Evolutionary conservation across 2,888 invertebrate genomes (phyloP), one percentile per base, ranked within the genome.

Genomic region (Troglohyphantes excavatus): DNA sequence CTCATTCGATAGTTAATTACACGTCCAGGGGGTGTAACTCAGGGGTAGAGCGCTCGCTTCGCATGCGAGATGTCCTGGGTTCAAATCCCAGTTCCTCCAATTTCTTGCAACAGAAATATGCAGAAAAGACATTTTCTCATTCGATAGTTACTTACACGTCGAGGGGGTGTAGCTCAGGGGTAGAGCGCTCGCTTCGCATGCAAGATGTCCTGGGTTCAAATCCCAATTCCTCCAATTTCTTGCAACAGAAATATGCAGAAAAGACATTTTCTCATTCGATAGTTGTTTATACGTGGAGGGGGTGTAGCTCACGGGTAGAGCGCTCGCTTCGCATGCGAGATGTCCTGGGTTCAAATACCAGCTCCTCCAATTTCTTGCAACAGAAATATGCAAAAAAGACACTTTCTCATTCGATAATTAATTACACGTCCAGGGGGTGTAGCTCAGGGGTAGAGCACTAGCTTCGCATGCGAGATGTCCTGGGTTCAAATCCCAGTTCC

Each of bases 301-400:
- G 63, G 63, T 63, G 63, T 63, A 63, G 63, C 63, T 63, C 63
- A 63, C 21, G 13, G 63, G 63, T 63, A 63, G 76, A 76, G 76
- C 76, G 76, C 76, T 76, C 76, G 76, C 76, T 76, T 76, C 76
- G 76, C 76, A 76, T 76, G 76, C 76, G 76, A 59, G 76, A 76
- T 76, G 76, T 61, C 76, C 61, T 76, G 61, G 59, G 76, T 76
- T 76, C 61, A 29, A 76, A 76, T 61, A 59, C 59, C 76, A 61
- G 76, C 61, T 27, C 76, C 61, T 76, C 76, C 76, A 76, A n/a
- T n/a, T n/a, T n/a, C n/a, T n/a, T n/a, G n/a, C n/a, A n/a, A n/a
- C n/a, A n/a, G n/a, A n/a, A n/a, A n/a, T n/a, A n/a, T n/a, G n/a
- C n/a, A n/a, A n/a, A n/a, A n/a, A n/a, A n/a, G n/a, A n/a, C n/a